Evolutionary conservation across 2,797 vertebrate genomes (phyloP).

Genomic region (Brotula barbata): DNA sequence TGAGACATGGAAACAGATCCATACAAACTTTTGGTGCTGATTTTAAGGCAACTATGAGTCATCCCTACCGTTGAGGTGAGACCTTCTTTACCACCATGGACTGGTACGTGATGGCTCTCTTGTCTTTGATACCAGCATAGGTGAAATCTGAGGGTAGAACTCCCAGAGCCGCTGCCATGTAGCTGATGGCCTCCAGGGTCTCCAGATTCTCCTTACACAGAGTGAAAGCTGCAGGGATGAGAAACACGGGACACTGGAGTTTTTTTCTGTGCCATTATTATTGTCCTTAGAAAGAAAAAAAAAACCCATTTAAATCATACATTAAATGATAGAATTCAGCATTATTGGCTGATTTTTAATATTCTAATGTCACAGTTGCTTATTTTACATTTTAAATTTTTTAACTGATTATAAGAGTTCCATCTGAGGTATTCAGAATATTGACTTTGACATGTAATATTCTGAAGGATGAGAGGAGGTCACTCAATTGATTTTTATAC

Average conservation of each 20-base stretch:
- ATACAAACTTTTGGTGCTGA: not conserved
- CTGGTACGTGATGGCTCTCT: conserved; percentile 91
- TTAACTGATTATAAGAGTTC: too few species aligned
- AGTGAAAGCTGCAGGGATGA: conserved; percentile 83
- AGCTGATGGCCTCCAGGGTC: conserved; percentile 90
- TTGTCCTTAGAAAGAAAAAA: too few species aligned
- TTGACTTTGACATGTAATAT: too few species aligned
- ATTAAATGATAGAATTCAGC: too few species aligned
- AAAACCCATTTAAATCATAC: too few species aligned
- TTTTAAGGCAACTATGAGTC: not conserved
- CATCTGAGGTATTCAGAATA: too few species aligned
- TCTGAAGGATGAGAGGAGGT: too few species aligned
- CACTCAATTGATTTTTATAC: too few species aligned
- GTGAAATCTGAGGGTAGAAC: conserved; percentile 93
- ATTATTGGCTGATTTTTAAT: too few species aligned
- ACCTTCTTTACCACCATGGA: conserved; percentile 95
- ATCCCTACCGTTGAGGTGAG: conserved; percentile 83
- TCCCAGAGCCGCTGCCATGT: conserved; percentile 87
- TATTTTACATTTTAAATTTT: too few species aligned
- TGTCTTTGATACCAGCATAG: conserved; percentile 96
- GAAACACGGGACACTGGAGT: not conserved
- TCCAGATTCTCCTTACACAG: conserved; percentile 94
- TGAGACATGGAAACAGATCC: not conserved
- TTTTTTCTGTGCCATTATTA: too few species aligned
- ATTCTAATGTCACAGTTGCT: too few species aligned